phyloP scores from a whole-genome alignment of 2,113 vertebrate species.

The Cervus canadensis region DNA sequence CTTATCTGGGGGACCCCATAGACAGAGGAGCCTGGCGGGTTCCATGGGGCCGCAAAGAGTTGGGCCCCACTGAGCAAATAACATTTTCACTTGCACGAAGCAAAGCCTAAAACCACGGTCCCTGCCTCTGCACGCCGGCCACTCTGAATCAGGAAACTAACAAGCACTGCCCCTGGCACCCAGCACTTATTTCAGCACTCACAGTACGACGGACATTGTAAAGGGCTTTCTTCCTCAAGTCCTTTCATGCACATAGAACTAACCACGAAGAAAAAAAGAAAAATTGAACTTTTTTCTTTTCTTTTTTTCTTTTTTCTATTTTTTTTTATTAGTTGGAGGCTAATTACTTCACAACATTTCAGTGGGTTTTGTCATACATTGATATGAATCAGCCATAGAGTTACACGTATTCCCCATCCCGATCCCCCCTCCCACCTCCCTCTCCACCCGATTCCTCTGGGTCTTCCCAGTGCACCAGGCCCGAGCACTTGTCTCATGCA shows the following conservation, averaged over 20 bases:
- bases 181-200: rapidly evolving
- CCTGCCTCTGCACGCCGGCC: rapidly evolving
- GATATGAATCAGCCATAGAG: no score
- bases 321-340: no score
- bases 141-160: not conserved
- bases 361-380: no score
- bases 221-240: not conserved
- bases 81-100: not conserved
- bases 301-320: no score
- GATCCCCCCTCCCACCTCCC: no score
- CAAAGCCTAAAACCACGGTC: not conserved
- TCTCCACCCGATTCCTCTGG: no score
- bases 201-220: not conserved
- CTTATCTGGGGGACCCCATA: not conserved
- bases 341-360: no score
- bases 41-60: not conserved
- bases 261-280: not conserved
- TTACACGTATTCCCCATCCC: no score
- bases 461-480: no score
- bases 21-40: not conserved
- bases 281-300: not conserved
- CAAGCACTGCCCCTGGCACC: rapidly evolving
- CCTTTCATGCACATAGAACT: not conserved
- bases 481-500: no score
- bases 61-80: not conserved